Evolutionary conservation across 2,797 vertebrate species (phyloP).

Genomic region (Stomatorhinus walkeri): DNA sequence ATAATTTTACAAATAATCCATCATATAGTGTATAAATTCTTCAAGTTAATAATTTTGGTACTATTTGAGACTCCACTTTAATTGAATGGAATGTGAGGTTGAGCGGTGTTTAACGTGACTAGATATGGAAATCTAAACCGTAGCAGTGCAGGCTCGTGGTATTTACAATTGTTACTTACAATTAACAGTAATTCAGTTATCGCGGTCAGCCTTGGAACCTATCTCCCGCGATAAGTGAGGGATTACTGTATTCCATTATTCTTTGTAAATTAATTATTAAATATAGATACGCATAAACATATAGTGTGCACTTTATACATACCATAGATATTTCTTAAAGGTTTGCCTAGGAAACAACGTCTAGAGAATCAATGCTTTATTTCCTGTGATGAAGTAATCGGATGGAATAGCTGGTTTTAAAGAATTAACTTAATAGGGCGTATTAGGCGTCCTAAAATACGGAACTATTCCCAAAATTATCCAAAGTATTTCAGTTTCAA

Average conservation of each 20-base stretch:
- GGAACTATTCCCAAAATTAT: neutral
- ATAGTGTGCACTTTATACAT: neutral
- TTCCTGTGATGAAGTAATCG: neutral
- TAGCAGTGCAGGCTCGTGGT: neutral
- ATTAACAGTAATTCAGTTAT: too few species aligned
- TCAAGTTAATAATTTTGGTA: neutral
- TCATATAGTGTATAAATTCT: neutral
- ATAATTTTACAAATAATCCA: neutral
- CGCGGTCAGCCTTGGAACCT: too few species aligned
- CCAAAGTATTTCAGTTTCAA: neutral
- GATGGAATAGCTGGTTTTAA: neutral
- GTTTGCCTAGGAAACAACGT: neutral
- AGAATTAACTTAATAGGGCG: neutral
- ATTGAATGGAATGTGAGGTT: neutral
- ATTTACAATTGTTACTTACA: neutral
- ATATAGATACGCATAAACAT: neutral
- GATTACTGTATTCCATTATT: neutral
- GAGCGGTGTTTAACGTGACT: neutral
- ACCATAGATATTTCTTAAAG: neutral
- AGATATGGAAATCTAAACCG: neutral
- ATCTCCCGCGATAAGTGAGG: too few species aligned
- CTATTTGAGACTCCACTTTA: neutral
- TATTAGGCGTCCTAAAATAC: neutral
- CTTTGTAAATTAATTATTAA: neutral
- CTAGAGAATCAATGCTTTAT: neutral